Percentiles rank a stretch among this genome's conserved stretches.
These are phyloP conservation scores for Otis tarda DNA, from an alignment of 2,113 vertebrate genomes.

Conservation along the genomic window DNA sequence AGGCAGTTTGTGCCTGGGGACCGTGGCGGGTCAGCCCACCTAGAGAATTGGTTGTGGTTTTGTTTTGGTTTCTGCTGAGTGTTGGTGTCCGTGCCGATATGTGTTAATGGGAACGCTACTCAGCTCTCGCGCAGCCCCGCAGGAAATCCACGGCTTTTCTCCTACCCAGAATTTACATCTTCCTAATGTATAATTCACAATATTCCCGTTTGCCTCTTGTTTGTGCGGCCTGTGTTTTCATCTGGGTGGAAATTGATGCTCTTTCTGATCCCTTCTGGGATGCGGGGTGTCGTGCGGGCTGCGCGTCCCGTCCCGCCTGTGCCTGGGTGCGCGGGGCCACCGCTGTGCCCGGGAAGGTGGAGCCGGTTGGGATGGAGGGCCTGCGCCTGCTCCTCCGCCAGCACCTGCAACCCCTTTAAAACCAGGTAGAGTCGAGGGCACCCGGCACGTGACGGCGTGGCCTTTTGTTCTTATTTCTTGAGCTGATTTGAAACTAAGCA, in stretches of 20 bases:
- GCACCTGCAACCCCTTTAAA: background rate
- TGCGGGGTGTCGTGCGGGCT: accelerated
- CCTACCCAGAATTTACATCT: background rate
- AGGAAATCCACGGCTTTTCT: background rate
- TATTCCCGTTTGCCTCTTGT: background rate
- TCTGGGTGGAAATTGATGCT: background rate
- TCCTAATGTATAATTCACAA: background rate
- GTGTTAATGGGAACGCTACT: background rate
- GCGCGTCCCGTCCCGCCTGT: accelerated
- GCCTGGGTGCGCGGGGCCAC: accelerated
- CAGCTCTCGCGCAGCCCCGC: background rate
- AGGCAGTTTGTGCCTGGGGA: background rate
- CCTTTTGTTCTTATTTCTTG: conserved; percentile 62
- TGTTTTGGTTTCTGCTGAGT: background rate
- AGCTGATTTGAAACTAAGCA: conserved; percentile 66
- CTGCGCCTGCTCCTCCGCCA: background rate
- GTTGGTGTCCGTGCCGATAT: background rate
- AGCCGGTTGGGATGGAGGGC: background rate
- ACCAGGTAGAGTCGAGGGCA: conserved; percentile 2
- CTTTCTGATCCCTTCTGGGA: background rate
- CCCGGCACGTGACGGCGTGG: background rate
- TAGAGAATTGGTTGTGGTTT: background rate
- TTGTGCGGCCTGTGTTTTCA: background rate
- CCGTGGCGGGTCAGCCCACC: background rate
- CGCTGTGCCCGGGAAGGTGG: background rate